Evolutionary conservation across 2,113 vertebrate species (phyloP).

Genomic region (Diadophis punctatus): DNA sequence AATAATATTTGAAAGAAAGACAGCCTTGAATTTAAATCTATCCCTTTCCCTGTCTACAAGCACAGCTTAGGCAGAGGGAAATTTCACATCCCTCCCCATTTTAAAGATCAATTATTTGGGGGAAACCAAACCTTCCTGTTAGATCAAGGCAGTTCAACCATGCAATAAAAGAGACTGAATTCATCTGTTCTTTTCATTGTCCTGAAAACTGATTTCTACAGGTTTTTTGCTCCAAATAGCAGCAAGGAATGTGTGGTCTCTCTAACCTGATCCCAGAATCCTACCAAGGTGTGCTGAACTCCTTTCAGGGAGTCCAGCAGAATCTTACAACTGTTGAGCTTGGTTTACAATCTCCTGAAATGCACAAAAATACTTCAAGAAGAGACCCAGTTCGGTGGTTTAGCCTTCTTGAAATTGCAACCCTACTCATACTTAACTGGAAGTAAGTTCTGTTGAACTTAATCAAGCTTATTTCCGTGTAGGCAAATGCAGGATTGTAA

Average conservation of each 20-base stretch:
- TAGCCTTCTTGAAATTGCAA: not conserved
- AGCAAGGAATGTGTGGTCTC: not conserved
- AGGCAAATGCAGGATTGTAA: not conserved
- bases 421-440: not conserved
- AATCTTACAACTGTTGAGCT: not conserved
- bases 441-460: not conserved
- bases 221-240: not conserved
- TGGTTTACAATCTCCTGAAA: not conserved
- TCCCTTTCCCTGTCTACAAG: not conserved
- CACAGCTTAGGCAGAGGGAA: not conserved
- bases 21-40: not conserved
- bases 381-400: not conserved
- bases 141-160: not conserved
- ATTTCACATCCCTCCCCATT: not conserved
- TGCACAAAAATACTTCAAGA: too few relatives aligned
- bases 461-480: not conserved
- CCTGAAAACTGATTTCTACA: not conserved
- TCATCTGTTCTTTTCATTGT: not conserved
- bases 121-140: not conserved
- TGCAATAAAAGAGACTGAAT: not conserved
- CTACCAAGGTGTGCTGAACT: not conserved
- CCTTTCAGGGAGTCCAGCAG: not conserved
- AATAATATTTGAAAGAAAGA: not conserved
- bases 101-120: not conserved
- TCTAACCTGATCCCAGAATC: not conserved